Conservation (phyloP, 1,140 invertebrate species). For the Episyrphus balteatus region DNA sequence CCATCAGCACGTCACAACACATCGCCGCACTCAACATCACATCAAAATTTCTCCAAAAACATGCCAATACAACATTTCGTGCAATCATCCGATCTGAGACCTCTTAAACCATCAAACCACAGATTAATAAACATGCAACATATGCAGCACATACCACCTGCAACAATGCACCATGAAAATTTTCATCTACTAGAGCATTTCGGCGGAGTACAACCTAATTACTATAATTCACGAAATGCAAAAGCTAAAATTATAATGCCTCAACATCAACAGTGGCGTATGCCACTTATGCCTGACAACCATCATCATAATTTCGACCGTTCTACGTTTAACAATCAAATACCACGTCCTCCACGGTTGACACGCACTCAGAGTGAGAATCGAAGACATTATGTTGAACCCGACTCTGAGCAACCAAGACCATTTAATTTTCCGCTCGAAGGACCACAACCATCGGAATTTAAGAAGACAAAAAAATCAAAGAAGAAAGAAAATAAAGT, state of each 20-base stretch:
- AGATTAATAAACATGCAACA: not conserved
- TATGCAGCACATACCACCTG: too few relatives aligned
- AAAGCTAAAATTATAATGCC: not conserved
- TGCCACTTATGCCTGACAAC: too few relatives aligned
- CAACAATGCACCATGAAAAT: not conserved
- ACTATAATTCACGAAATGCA: not conserved
- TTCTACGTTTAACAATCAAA: not conserved
- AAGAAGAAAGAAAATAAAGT: not conserved
- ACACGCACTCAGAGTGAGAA: not conserved
- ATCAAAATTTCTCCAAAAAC: too few relatives aligned
- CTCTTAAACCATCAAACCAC: too few relatives aligned
- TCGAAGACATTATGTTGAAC: not conserved
- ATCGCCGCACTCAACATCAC: too few relatives aligned
- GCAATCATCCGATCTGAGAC: too few relatives aligned
- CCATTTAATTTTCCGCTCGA: not conserved
- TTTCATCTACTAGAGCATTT: not conserved
- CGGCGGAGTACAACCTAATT: not conserved
- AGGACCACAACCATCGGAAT: not conserved
- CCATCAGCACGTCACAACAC: too few relatives aligned
- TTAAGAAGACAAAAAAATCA: not conserved
- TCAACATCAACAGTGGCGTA: too few relatives aligned
- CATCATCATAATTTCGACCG: not conserved
- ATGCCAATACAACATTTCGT: too few relatives aligned
- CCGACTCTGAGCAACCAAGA: not conserved
- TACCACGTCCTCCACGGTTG: not conserved